Conservation (phyloP, 2,888 invertebrate species). For the Nephrotoma flavescens region DNA sequence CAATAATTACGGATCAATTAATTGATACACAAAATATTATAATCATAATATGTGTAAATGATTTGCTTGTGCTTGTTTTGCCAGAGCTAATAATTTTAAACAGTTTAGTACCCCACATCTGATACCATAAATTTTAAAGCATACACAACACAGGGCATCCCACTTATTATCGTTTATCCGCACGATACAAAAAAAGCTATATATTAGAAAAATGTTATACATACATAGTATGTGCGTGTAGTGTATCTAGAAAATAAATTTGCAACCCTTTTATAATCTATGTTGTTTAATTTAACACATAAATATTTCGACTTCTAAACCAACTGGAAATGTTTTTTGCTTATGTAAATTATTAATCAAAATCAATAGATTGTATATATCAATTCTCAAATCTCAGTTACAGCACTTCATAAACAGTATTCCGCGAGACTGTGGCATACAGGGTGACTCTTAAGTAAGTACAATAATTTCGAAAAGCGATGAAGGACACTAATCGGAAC, state of each 20-base stretch:
- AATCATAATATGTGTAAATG: not conserved
- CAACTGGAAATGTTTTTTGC: not conserved
- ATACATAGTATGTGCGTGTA: not conserved
- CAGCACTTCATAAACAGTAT: too few relatives aligned
- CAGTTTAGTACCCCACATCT: not conserved
- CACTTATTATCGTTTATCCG: not conserved
- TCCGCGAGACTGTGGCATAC: too few relatives aligned
- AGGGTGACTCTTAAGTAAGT: too few relatives aligned
- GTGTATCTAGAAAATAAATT: not conserved
- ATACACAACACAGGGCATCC: not conserved
- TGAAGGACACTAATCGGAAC: too few relatives aligned
- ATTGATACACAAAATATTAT: not conserved
- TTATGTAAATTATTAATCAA: too few relatives aligned
- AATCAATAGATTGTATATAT: too few relatives aligned
- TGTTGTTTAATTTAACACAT: not conserved
- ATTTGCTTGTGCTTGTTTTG: not conserved
- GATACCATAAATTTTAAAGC: not conserved
- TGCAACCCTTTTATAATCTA: not conserved
- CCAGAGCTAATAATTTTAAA: not conserved
- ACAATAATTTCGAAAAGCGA: too few relatives aligned
- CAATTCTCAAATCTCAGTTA: too few relatives aligned
- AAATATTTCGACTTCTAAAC: not conserved
- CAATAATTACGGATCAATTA: not conserved
- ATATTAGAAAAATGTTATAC: not conserved
- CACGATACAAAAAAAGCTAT: not conserved